Evolutionary conservation across 37 sponge, comb jelly and placozoan species (phyloP), one percentile per base, ranked within the genome.

Genomic region (Agelas oroides): DNA sequence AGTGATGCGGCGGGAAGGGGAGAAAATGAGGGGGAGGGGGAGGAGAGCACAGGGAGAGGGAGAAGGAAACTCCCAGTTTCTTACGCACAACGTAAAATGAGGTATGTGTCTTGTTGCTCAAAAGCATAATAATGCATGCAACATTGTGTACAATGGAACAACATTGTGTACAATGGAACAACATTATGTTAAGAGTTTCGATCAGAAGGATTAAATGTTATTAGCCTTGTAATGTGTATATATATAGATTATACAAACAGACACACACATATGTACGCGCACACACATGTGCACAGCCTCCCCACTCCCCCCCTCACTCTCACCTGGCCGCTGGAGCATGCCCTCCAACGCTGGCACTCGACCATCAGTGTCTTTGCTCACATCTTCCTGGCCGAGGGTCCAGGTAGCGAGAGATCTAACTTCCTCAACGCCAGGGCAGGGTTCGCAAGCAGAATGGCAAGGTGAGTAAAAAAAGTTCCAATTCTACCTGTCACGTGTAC

Each of bases 401-500:
- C 96, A 0, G 90, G 92, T 0, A 83, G 60, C 54, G 96, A 95
- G 72, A 63, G 90, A 15, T 35, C 53, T 16, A 95, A 95, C 87
- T 95, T 95, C 93, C 93, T 95, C 65, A 86, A 88, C 24, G 75
- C 85, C 32, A 76, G 87, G 11, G 96, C 93, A 25, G 96, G 96
- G 16, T 88, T 95, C 52, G 93, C 93, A 23, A 90, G 96, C 24
- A 67, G 92, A 27, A 95, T 91, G 93, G 88, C 96, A 18, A 86
- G 93, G 88, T 90, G 20, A 25, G 82, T 65, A 27, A 16, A 23
- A 27, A n/a, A 36, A 58, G n/a, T n/a, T n/a, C n/a, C n/a, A n/a
- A n/a, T n/a, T n/a, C n/a, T 65, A 25, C 13, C 13, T 16, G 15
- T 56, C 18, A 56, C 17, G 18, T 15, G 17, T 56, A 15, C 58